Conservation (phyloP, 2,797 vertebrate species). For the Furcifer pardalis region DNA sequence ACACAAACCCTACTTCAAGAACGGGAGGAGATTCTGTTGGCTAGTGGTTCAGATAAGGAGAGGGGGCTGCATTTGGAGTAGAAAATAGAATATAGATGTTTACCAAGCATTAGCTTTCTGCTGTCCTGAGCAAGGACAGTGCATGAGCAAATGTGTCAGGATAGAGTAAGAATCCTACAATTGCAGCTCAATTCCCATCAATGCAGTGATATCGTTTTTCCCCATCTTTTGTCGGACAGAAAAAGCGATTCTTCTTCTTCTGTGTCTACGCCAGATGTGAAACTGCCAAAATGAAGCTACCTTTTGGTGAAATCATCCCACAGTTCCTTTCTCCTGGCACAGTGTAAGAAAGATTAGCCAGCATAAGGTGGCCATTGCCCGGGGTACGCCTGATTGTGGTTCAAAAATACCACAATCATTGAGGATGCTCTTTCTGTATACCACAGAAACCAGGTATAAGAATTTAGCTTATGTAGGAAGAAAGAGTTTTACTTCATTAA, state of each 20-base stretch:
- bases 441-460: not conserved
- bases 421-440: no score
- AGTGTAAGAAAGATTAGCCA: no score
- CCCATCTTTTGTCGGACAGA: slow-evolving; percentile 7
- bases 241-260: no score
- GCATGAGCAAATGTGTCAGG: slow-evolving; percentile 37
- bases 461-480: slow-evolving; percentile 8
- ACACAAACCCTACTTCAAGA: slow-evolving; percentile 23
- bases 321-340: no score
- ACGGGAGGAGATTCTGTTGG: slow-evolving; percentile 65
- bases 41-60: slow-evolving; percentile 64
- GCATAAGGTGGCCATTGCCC: no score
- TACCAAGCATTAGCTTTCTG: slow-evolving; percentile 38
- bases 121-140: slow-evolving; percentile 31
- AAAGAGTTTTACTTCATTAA: not conserved
- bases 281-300: no score
- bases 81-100: slow-evolving; percentile 55
- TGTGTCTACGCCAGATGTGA: no score
- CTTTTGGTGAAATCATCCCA: no score
- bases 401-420: no score
- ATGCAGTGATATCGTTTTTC: slow-evolving; percentile 37
- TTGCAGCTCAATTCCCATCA: slow-evolving; percentile 4
- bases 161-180: slow-evolving; percentile 30
- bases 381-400: no score
- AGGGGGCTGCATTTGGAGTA: slow-evolving; percentile 51